Evolutionary conservation across 2,888 invertebrate genomes (phyloP), one percentile per base, ranked within the genome.

Genomic region (Euplagia quadripunctaria): DNA sequence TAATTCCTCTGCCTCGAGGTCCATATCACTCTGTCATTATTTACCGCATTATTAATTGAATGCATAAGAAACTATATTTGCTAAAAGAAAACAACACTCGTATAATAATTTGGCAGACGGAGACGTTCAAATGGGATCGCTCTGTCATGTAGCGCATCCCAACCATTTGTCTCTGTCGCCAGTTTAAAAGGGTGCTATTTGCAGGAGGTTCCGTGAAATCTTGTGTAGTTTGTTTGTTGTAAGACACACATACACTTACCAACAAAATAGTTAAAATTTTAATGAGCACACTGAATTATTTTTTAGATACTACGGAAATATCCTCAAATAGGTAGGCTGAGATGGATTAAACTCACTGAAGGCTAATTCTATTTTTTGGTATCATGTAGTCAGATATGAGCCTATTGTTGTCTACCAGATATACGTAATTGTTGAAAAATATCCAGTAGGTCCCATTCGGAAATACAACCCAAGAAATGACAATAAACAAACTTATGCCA

Each of bases 141-240:
- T 77, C 79, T 85, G 85, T 85, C 85, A 82, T 85, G 82, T 81
- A 68, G 52, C 65, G 61, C 72, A 81, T 76, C 75, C 70, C 78
- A 14, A 67, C 76, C 81, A 84, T 85, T 85, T 85, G 85, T 84
- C 82, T 79, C 49, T 51, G 84, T 85, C 84, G 75, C 74, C 76
- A 68, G 75, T 83, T 83, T 83, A 83, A 84, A 85, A 84, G 84
- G 83, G 70, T 80, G 73, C 74, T 77, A 71, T 75, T 77, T 76
- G 80, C 77, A 73, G 42, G n/a, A 68, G 14, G 64, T 68, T 66
- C 20, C 64, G 61, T 67, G 61, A 77, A 69, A 74, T 73, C 65
- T 72, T 74, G 11, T 75, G 66, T 69, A 73, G 66, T 65, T 66
- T 71, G 64, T 70, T 61, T 70, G 67, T 67, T 67, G 49, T 46